Conservation (phyloP, 2,797 vertebrate genomes). For the Brachymystax lenok region DNA sequence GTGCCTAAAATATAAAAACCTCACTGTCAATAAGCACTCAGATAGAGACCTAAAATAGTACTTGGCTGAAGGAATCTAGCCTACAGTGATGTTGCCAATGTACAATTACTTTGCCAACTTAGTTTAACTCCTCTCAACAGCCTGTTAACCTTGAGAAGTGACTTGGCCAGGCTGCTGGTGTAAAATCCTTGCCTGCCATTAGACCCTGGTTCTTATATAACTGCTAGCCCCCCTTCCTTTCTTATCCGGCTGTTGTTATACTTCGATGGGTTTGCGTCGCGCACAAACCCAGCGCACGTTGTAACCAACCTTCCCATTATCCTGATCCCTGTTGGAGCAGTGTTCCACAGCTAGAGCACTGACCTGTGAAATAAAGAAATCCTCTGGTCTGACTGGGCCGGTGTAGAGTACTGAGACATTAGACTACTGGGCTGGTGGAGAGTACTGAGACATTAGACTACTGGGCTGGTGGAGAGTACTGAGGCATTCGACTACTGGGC, state of each 20-base stretch:
- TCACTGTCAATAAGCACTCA: not conserved
- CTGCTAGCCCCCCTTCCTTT: constrained; percentile 3
- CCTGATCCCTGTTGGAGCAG: constrained; percentile 65
- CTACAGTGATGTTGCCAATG: not conserved
- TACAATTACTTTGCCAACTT: not conserved
- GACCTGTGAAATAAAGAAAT: constrained; percentile 77
- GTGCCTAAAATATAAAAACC: not conserved
- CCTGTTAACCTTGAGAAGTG: not conserved
- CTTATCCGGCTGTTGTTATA: constrained; percentile 19
- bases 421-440: too few species aligned
- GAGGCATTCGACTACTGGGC: too few species aligned
- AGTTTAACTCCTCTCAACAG: not conserved
- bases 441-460: too few species aligned
- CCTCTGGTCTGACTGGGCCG: constrained; percentile 47
- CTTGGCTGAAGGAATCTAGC: not conserved
- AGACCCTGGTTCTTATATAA: not conserved
- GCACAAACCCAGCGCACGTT: constrained; percentile 47
- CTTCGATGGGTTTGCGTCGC: constrained; percentile 24
- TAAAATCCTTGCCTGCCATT: constrained; percentile 15
- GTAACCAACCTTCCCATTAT: constrained; percentile 49
- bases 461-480: too few species aligned
- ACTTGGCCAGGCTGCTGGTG: not conserved
- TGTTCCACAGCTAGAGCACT: constrained; percentile 58
- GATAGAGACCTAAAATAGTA: not conserved
- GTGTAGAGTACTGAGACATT: too few species aligned